Evolutionary conservation across 2,888 invertebrate species (phyloP), one percentile per base, ranked within the genome.

Genomic region (Brenthis daphne): DNA sequence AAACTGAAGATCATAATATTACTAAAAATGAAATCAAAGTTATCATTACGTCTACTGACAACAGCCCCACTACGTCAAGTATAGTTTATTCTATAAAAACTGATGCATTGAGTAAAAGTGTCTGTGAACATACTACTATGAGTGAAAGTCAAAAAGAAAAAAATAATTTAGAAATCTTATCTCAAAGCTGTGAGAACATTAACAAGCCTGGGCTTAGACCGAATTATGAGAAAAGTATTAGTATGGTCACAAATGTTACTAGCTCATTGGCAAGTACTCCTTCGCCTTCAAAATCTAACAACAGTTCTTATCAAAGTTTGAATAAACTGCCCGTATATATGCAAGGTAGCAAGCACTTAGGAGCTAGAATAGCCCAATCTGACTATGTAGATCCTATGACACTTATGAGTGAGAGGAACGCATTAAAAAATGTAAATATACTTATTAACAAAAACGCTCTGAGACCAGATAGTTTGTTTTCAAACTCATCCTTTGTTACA

Each of bases 351-450:
- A 96, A 96, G 75, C 94, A 95, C 70, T 94, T 97, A 75, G 98
- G 98, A 0, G 98, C 97, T 54, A 95, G 98, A 74, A 97, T 98
- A 82, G 98, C 98, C 0, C 95, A 96, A 76, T 95, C 96, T 0
- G 97, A 98, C 82, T 98, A 98, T 78, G 96, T 96, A 0, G 97
- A 97, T 83, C 97, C 97, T 0, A 94, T 95, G 63, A 95, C 96
- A 20, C 88, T 97, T 24, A 94, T 94, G 55, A 85, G 75, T 54
- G 90, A 91, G 69, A 89, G 85, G 76, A 88, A 93, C 6, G 86
- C 91, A 13, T 78, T 86, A 56, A 92, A 87, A 80, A 95, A 81
- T 90, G 93, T 81, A 82, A 96, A 88, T 92, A 94, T 88, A 89
- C 94, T 92, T 90, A 96, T 92, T 86, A 96, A 91, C 84, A 94